phyloP scores from a whole-genome alignment of 2,888 invertebrate species.

The Ochropleura plecta region DNA sequence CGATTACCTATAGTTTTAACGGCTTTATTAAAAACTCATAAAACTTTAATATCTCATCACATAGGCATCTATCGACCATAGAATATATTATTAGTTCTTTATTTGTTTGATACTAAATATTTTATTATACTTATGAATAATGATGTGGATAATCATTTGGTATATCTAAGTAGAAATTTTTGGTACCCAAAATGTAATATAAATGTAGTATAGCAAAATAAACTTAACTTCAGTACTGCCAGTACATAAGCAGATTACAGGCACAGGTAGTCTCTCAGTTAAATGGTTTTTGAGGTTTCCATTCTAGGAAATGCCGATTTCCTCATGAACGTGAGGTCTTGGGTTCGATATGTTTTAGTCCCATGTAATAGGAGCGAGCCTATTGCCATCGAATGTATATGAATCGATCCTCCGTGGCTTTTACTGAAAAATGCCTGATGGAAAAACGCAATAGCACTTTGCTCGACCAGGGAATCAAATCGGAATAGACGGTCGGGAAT shows the following conservation, averaged over 20 bases:
- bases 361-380: too few relatives aligned
- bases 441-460: too few relatives aligned
- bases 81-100: constrained; percentile 59
- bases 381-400: too few relatives aligned
- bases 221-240: too few relatives aligned
- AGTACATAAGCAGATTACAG: too few relatives aligned
- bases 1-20: constrained; percentile 48
- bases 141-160: constrained; percentile 30
- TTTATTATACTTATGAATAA: constrained; percentile 64
- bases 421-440: too few relatives aligned
- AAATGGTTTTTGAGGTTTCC: not conserved
- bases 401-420: too few relatives aligned
- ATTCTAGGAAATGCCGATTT: not conserved
- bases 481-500: too few relatives aligned
- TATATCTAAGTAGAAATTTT: not conserved
- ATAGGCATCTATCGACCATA: constrained; percentile 44
- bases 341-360: too few relatives aligned
- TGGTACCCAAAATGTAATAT: not conserved
- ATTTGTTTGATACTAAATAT: constrained; percentile 53
- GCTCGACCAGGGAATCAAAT: too few relatives aligned
- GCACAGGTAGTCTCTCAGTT: too few relatives aligned
- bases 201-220: constrained; percentile 3
- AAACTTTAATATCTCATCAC: constrained; percentile 61
- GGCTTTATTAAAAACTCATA: constrained; percentile 67
- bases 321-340: not conserved